Evolutionary conservation across 2,113 vertebrate species (phyloP), one percentile per base, ranked within the genome.

Genomic region (Phodopus roborovskii): DNA sequence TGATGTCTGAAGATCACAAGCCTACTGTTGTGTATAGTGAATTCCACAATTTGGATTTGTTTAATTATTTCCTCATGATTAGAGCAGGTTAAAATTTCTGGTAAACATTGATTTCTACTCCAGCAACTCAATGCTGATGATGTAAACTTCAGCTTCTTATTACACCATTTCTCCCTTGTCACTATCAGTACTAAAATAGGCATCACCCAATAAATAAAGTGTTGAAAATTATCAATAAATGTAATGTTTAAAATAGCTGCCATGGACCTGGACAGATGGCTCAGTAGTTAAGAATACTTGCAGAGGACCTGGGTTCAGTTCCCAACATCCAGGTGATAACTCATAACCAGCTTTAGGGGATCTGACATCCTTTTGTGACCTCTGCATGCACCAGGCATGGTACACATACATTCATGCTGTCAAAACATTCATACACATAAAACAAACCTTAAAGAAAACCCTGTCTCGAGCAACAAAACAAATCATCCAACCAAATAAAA

Each of bases 11-110:
- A 96, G 90, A 86, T 78, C 45, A 4, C 17, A 93, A 64, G 36
- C 90, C 92, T 92, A 82, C 96, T 88, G 64, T 30, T 66, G 22
- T 66, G 26, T 85, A 9, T 60, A 73, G 66, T 78, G 82, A 42
- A 83, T 39, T 15, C 16, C 60, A 83, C 83, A 93, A 68, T 73
- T 45, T 96, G 89, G 60, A 78, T 89, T 73, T 90, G 17, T 45
- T 71, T 88, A n/a, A 88, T 88, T 77, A 70, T 81, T 95, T 96
- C 62, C 83, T 82, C 89, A 88, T 91, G 68, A 91, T 91, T 77
- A 91, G 62, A 94, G 70, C 70, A 95, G 33, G 64, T 66, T 95
- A 83, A 94, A 75, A 92, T 91, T 92, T 88, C 66, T 92, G 75
- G 64, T 30, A 74, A 95, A 88, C 70, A 3, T 36, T 81, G 78